Evolutionary conservation across 2,888 invertebrate genomes (phyloP).

Genomic region (Hypsopygia costalis): DNA sequence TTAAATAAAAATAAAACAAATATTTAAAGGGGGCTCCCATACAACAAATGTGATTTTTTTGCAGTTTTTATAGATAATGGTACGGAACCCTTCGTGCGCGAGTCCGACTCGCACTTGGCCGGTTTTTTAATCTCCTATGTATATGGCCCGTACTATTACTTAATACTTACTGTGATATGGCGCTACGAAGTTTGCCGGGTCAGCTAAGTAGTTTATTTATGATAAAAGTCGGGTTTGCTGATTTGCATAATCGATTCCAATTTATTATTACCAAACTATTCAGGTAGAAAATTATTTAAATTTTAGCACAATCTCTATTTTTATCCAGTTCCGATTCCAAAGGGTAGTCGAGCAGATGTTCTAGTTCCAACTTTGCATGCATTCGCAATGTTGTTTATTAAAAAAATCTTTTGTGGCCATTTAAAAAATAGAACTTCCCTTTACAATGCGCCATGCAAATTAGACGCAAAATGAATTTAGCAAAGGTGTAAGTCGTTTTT

Average conservation of each 20-base stretch:
- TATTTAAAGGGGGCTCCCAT: too few relatives aligned
- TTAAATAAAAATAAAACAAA: too few relatives aligned
- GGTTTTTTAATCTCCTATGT: too few relatives aligned
- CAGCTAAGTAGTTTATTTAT: too few relatives aligned
- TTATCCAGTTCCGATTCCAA: slow-evolving; percentile 22
- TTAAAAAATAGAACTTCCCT: slow-evolving; percentile 71
- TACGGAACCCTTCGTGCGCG: too few relatives aligned
- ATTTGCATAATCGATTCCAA: not conserved
- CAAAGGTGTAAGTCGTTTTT: slow-evolving; percentile 26
- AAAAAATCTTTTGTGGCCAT: slow-evolving; percentile 78
- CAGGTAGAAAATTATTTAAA: slow-evolving; percentile 27
- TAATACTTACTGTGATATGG: too few relatives aligned
- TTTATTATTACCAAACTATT: slow-evolving; percentile 2
- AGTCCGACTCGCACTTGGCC: too few relatives aligned
- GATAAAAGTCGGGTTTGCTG: slow-evolving; percentile 12
- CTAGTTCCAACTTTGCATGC: slow-evolving; percentile 55
- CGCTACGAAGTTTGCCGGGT: too few relatives aligned
- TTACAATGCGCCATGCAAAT: slow-evolving; percentile 78
- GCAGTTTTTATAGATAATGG: too few relatives aligned
- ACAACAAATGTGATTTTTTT: too few relatives aligned
- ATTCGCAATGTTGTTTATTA: slow-evolving; percentile 69
- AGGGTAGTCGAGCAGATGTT: slow-evolving; percentile 67
- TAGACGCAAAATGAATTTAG: slow-evolving; percentile 40
- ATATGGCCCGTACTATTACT: too few relatives aligned
- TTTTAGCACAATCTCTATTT: slow-evolving; percentile 23